A percentile compares a stretch with the other conserved stretches of the same genome.
These are phyloP conservation scores for Plemyria rubiginata DNA, from an alignment of 2,888 invertebrate species.

Conservation along the genomic window DNA sequence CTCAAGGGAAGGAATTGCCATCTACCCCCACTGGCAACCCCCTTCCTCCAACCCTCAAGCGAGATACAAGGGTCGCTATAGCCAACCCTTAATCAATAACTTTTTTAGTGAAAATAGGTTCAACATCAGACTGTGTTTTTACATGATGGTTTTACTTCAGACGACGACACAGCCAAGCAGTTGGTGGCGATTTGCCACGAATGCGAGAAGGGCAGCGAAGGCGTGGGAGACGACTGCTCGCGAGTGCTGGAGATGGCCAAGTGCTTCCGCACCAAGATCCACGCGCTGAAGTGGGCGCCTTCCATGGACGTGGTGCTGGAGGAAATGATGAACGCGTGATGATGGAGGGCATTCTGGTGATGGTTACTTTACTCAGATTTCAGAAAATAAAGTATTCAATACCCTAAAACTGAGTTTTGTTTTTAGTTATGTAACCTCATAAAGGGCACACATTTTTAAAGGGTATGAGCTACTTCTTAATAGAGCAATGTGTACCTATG, in stretches of 20 bases:
- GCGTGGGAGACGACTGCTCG: conserved; percentile 57
- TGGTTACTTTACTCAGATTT: neutral
- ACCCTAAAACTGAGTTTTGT: too few species aligned
- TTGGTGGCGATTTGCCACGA: conserved; percentile 64
- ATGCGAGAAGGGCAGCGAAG: conserved; percentile 56
- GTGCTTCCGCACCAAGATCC: conserved; percentile 73
- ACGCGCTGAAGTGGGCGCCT: conserved; percentile 74
- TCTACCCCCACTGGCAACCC: too few species aligned
- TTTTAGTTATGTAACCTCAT: too few species aligned
- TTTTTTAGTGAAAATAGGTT: too few species aligned
- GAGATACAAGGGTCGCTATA: too few species aligned
- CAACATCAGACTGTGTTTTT: neutral
- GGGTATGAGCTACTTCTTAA: too few species aligned
- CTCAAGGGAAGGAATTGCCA: too few species aligned
- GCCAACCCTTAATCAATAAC: too few species aligned
- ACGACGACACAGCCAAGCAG: conserved; percentile 65
- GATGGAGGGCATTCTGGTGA: neutral
- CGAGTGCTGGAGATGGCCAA: conserved; percentile 64
- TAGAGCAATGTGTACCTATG: too few species aligned
- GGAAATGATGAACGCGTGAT: conserved; percentile 61
- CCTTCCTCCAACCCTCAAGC: too few species aligned
- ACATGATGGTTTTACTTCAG: conserved; percentile 42
- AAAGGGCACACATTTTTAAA: too few species aligned
- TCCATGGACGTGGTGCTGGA: conserved; percentile 66
- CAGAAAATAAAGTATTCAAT: too few species aligned